Conservation (phyloP, 2,113 vertebrate genomes). For the Hypomesus transpacificus region DNA sequence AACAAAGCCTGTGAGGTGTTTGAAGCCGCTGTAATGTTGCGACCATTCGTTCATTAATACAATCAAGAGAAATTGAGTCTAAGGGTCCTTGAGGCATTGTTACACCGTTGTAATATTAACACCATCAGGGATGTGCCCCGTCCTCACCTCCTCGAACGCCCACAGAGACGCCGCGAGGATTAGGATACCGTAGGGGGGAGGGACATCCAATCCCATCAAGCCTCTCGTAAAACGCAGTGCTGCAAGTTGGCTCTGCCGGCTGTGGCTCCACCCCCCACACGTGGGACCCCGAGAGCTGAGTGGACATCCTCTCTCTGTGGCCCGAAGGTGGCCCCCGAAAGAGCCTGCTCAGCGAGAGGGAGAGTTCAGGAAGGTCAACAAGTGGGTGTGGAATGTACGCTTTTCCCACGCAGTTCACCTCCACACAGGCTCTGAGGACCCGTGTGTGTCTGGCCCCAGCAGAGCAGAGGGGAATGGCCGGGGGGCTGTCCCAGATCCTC, state of each 20-base stretch:
- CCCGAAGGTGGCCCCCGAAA: slow-evolving; percentile 35
- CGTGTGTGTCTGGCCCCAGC: slow-evolving; percentile 43
- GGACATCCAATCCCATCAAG: too few species aligned
- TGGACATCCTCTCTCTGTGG: slow-evolving; percentile 51
- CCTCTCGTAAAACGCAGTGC: not conserved
- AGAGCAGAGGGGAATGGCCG: slow-evolving; percentile 32
- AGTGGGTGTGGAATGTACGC: slow-evolving; percentile 61
- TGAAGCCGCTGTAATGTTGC: not conserved
- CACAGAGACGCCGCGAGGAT: not conserved
- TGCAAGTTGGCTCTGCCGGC: not conserved
- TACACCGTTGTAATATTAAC: slow-evolving; percentile 25
- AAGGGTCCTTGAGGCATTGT: not conserved
- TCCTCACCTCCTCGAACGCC: slow-evolving; percentile 14
- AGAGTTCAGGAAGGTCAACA: slow-evolving; percentile 61
- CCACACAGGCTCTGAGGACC: slow-evolving; percentile 45
- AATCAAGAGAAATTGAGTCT: not conserved
- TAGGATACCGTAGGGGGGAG: not conserved
- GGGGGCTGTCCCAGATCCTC: slow-evolving; percentile 17
- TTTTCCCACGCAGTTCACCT: slow-evolving; percentile 58
- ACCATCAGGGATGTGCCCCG: slow-evolving; percentile 18
- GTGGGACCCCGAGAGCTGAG: slow-evolving; percentile 37
- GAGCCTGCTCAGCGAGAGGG: slow-evolving; percentile 34
- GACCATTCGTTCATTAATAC: not conserved
- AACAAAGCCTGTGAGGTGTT: not conserved
- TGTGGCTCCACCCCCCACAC: slow-evolving; percentile 8